phyloP scores from a whole-genome alignment of 2,797 vertebrate genomes.

The Falco concolor region DNA sequence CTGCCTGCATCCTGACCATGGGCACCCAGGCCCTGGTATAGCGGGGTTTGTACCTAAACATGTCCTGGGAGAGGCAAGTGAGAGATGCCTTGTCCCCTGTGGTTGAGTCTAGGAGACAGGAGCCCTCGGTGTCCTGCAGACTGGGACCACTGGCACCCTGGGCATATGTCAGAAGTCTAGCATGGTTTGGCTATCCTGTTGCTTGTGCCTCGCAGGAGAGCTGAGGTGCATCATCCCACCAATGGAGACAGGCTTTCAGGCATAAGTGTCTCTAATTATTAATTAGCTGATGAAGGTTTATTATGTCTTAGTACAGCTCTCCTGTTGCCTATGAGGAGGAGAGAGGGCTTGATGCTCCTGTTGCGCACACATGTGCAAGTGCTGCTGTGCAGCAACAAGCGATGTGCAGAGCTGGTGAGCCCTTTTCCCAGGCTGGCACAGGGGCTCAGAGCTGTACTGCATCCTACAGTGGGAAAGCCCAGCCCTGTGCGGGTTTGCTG shows the following conservation, averaged over 20 bases:
- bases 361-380: background rate
- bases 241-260: constrained; percentile 47
- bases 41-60: background rate
- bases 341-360: background rate
- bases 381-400: background rate
- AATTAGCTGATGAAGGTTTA: constrained; percentile 57
- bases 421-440: rapidly evolving
- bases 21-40: background rate
- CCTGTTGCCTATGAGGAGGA: background rate
- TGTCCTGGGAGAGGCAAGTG: background rate
- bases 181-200: background rate
- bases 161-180: background rate
- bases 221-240: constrained; percentile 23
- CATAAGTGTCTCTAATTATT: constrained; percentile 51
- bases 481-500: background rate
- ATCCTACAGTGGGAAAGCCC: background rate
- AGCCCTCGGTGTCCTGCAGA: background rate
- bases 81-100: rapidly evolving
- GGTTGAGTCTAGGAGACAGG: background rate
- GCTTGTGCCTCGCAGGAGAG: background rate
- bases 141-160: rapidly evolving
- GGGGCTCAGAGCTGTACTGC: background rate
- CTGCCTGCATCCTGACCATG: rapidly evolving
- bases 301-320: constrained; percentile 1
- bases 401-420: background rate